Evolutionary conservation across 2,797 vertebrate genomes (phyloP).

Genomic region (Zenarchopterus dispar): DNA sequence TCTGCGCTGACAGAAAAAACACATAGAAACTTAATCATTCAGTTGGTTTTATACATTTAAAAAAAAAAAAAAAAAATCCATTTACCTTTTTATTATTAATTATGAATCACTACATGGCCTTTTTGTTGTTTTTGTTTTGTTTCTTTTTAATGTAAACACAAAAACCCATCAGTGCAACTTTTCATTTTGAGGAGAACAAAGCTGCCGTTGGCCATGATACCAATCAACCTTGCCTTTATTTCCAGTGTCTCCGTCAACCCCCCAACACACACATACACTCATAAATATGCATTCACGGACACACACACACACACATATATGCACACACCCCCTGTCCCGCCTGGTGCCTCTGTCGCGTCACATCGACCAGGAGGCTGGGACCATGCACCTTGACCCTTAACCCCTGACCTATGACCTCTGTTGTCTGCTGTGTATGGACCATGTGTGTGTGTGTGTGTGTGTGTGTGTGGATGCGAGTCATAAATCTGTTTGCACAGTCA

Average conservation of each 20-base stretch:
- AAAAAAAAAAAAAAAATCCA: too few species aligned
- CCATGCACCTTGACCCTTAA: conserved; percentile 81
- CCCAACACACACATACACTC: conserved; percentile 52
- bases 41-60: too few species aligned
- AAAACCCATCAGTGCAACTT: conserved; percentile 20
- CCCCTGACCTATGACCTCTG: conserved; percentile 74
- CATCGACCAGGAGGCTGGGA: conserved; percentile 82
- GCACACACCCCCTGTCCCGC: conserved; percentile 44
- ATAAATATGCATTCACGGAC: conserved; percentile 62
- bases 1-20: not conserved
- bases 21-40: too few species aligned
- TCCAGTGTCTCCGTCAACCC: conserved; percentile 28
- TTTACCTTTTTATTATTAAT: not conserved
- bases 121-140: not conserved
- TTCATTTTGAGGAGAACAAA: conserved; percentile 51
- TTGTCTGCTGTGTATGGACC: conserved; percentile 69
- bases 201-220: conserved; percentile 54
- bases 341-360: conserved; percentile 82
- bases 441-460: conserved; percentile 42
- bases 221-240: conserved; percentile 50
- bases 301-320: conserved; percentile 26
- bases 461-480: conserved; percentile 20
- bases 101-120: not conserved
- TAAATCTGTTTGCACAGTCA: conserved; percentile 28
- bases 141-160: conserved; percentile 7